These are phyloP conservation scores for Valencia hispanica DNA, from an alignment of 2,797 vertebrate species.

Conservation along the genomic window DNA sequence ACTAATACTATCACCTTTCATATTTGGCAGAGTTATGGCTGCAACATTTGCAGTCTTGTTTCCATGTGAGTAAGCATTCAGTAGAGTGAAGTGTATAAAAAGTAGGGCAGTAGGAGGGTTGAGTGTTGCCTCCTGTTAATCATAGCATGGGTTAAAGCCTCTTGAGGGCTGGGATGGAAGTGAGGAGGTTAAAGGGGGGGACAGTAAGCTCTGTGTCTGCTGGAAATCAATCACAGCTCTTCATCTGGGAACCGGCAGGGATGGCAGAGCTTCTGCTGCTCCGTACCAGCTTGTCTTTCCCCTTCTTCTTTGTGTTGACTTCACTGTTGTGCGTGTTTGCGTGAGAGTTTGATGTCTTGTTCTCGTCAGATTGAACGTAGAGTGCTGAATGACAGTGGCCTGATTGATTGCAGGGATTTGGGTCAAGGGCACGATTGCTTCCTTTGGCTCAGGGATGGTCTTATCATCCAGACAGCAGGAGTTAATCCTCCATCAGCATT, in stretches of 20 bases:
- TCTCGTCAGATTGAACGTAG: conserved; percentile 47
- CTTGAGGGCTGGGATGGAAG: conserved; percentile 37
- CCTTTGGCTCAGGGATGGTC: conserved; percentile 52
- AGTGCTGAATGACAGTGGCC: conserved; percentile 56
- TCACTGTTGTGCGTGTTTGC: conserved; percentile 23
- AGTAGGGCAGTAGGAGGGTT: conserved; percentile 71
- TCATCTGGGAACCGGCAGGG: conserved; percentile 61
- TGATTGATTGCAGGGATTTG: conserved; percentile 54
- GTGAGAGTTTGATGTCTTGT: conserved; percentile 34
- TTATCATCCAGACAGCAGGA: conserved; percentile 53
- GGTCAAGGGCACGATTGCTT: conserved; percentile 71
- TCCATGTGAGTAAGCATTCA: conserved; percentile 20
- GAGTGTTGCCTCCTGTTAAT: conserved; percentile 57
- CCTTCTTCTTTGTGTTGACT: conserved; percentile 61
- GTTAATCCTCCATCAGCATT: conserved; percentile 68
- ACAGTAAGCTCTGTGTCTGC: conserved; percentile 72
- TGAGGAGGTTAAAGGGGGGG: conserved; percentile 32
- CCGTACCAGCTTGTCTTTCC: conserved; percentile 75
- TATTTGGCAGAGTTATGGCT: conserved; percentile 9
- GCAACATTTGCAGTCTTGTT: neutral
- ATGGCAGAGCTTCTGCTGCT: conserved; percentile 66
- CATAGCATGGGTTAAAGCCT: conserved; percentile 68
- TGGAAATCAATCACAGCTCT: conserved; percentile 76
- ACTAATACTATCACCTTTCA: neutral
- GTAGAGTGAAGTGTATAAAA: conserved; percentile 49